Conservation (phyloP, 1,140 invertebrate genomes). For the Leptopilina boulardi region DNA sequence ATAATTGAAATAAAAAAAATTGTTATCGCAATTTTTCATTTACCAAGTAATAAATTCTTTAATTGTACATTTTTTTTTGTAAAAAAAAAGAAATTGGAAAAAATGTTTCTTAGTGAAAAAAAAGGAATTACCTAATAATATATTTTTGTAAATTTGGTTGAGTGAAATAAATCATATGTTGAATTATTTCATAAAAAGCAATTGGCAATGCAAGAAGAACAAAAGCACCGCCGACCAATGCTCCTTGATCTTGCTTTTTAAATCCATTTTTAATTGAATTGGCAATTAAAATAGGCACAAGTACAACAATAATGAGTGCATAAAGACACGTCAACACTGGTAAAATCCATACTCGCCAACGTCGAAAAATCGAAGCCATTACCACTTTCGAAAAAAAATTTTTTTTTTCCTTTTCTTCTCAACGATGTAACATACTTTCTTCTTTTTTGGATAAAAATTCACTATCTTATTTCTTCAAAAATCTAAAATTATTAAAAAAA, state of each 20-base stretch:
- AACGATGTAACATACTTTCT: constrained; percentile 53
- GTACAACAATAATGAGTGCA: constrained; percentile 86
- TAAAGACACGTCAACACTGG: constrained; percentile 89
- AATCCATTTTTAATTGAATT: constrained; percentile 85
- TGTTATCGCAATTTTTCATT: too few relatives aligned
- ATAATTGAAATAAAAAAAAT: too few relatives aligned
- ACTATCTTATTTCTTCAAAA: neutral
- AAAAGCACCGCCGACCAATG: constrained; percentile 92
- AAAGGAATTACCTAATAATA: constrained; percentile 85
- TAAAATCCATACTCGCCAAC: constrained; percentile 93
- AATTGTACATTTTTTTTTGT: too few relatives aligned
- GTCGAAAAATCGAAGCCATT: constrained; percentile 77
- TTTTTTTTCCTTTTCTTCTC: too few relatives aligned
- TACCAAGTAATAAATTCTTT: too few relatives aligned
- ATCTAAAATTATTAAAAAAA: too few relatives aligned
- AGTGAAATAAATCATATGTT: constrained; percentile 95
- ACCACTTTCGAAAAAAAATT: constrained; percentile 47
- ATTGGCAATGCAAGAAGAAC: constrained; percentile 93
- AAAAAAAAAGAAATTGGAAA: too few relatives aligned
- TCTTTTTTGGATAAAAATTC: constrained; percentile 41
- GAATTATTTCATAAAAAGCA: constrained; percentile 95
- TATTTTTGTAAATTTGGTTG: constrained; percentile 95
- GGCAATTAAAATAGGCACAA: constrained; percentile 88
- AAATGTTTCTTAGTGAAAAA: constrained; percentile 34
- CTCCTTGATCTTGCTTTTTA: constrained; percentile 84